Evolutionary conservation across 2,113 vertebrate species (phyloP).

Genomic region (Coptodon bakossiorum): DNA sequence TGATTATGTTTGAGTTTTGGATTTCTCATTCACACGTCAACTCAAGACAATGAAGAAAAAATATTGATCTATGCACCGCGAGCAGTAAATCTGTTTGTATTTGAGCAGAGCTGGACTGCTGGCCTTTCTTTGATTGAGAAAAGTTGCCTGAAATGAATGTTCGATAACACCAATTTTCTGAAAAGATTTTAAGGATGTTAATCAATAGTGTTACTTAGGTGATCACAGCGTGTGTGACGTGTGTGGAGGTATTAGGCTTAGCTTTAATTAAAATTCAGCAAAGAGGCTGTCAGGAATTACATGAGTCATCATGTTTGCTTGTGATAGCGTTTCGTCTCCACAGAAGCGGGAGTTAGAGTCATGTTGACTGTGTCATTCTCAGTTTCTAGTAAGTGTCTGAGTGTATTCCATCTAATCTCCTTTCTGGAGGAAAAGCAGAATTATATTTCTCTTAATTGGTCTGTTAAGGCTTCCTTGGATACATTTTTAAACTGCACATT

Average conservation of each 20-base stretch:
- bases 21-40: constrained; percentile 40
- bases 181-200: neutral
- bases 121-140: constrained; percentile 29
- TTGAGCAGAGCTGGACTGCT: neutral
- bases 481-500: neutral
- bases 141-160: constrained; percentile 14
- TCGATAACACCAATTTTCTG: neutral
- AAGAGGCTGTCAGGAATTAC: constrained; percentile 16
- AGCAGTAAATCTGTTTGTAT: constrained; percentile 27
- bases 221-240: constrained; percentile 1
- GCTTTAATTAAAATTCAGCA: constrained; percentile 39
- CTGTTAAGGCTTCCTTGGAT: neutral
- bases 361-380: neutral
- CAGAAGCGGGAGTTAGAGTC: neutral
- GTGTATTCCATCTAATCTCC: neutral
- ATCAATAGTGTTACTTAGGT: constrained; percentile 25
- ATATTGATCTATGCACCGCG: constrained; percentile 27
- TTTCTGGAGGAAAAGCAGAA: neutral
- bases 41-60: constrained; percentile 19
- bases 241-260: neutral
- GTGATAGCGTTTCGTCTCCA: neutral
- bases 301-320: constrained; percentile 27
- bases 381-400: neutral
- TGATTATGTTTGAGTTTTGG: constrained; percentile 44
- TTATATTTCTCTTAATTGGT: neutral